Base-by-base conservation (phyloP, 2,797 vertebrate species). In the Craterocephalus amniculus region DNA sequence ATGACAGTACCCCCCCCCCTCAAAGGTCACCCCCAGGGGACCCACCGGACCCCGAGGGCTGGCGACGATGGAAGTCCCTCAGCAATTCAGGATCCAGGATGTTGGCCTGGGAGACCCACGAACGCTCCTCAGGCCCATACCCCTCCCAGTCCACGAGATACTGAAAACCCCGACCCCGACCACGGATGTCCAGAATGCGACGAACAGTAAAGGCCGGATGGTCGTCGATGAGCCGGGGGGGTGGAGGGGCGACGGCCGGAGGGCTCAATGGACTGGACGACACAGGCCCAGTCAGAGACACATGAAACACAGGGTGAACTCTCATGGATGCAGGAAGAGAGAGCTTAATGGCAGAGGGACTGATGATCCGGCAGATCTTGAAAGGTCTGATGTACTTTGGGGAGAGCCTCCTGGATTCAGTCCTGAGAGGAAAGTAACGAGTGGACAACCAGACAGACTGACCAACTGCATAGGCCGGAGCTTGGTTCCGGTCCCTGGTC, bases 141-240 rank as follows among this genome's bases (percentile, higher is more conserved):
- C 45, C 62, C 48, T 64, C 62, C 62, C 62, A 64, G 48, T 64
- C 48, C 29, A 64, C 48, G 12, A 52, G 32, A 11, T 34, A 52
- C 32, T 58, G 31, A n/a, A n/a, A 22, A 10, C 56, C 56, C 18
- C 18, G 55, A 2, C 18, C 55, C 4, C n/a, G 29, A 4, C 29
- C 13, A 9, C 55, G 29, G 31, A 35, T 32, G 10, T 58, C 56
- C 56, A 58, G 18, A 2, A 58, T 6, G 14, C 32, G 12, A 2
- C 27, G 54, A 10, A 56, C 29, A 14, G 26, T 14, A 11, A 22
- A 34, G 2, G n/a, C 56, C 4, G 56, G 56, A 32, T 34, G 56
- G 56, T 31, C 27, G 4, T 54, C 51, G 12, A 34, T 10, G 5
- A 34, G 1, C 20, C 12, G 55, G 31, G 26, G 27, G 29, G 27